Base-by-base conservation (phyloP, 1,140 invertebrate genomes). In the Forficula auricularia region DNA sequence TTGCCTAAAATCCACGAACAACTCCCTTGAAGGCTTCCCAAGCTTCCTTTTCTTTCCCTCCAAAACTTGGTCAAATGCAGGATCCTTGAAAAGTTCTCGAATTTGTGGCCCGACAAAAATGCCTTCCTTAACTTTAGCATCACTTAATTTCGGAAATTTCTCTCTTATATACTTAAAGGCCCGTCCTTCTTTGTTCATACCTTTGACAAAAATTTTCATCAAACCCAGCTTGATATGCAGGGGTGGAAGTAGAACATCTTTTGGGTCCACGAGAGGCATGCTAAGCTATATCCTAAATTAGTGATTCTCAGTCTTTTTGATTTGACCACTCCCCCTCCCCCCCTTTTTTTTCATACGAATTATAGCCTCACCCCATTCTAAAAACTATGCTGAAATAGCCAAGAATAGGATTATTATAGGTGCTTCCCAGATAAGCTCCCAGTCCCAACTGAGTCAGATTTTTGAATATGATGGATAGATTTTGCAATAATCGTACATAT, bases 221-320 rank as follows among this genome's bases (percentile, higher is more conserved):
- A 48, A 19, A 12, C 47, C 43, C 13, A 48, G 30, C 22, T 33
- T 54, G 9, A 53, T 50, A 33, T 55, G 49, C 19, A 53, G 44
- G 38, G 47, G 48, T 14, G 55, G 54, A 40, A 61, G 39, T 30
- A 62, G 40, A 13, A 63, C 46, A 19, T 57, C 53, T 22, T 52
- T 14, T 43, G 39, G 18, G 16, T 58, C 52, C 19, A 60, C 46
- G 42, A 61, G 39, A 31, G 54, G 41, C 34, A 55, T 43, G 19
- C 41, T 46, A 41, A 52, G n/a, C n/a, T n/a, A n/a, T n/a, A n/a
- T n/a, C n/a, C n/a, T n/a, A n/a, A n/a, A n/a, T n/a, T n/a, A n/a
- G n/a, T n/a, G n/a, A n/a, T n/a, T n/a, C n/a, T n/a, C n/a, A n/a
- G n/a, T n/a, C n/a, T n/a, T n/a, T n/a, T n/a, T n/a, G n/a, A n/a